Conservation (phyloP, 2,888 invertebrate species). For the Heliconius aoede region DNA sequence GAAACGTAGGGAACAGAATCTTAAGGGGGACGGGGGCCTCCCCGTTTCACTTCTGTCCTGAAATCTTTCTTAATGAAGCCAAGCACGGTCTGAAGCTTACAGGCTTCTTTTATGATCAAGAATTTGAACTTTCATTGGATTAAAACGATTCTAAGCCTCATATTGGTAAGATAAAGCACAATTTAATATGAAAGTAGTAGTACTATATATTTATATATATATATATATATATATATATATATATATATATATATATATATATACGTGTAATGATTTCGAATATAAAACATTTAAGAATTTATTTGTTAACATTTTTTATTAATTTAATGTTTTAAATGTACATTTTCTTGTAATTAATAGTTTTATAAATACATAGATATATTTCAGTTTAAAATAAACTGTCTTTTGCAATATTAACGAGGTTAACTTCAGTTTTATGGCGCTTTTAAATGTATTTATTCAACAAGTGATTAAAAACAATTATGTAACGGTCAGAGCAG, state of each 20-base stretch:
- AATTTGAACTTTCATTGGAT: background rate
- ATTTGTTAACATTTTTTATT: background rate
- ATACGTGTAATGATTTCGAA: background rate
- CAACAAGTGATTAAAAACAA: background rate
- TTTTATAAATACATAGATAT: background rate
- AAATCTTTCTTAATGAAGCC: background rate
- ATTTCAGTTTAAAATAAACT: background rate
- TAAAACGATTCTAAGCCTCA: background rate
- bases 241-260: no score
- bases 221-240: no score
- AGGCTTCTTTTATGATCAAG: background rate
- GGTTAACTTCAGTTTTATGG: slow-evolving; percentile 5
- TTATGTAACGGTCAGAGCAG: background rate
- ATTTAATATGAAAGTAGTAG: background rate
- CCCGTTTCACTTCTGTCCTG: background rate
- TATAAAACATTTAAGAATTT: background rate
- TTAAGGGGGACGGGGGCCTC: no score
- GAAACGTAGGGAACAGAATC: background rate
- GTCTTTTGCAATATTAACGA: slow-evolving; percentile 5
- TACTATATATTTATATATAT: no score
- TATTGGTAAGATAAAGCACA: background rate
- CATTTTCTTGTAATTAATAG: background rate
- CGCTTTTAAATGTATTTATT: background rate
- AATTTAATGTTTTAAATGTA: background rate
- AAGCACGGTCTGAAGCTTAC: background rate